Percentiles rank a stretch among this genome's conserved stretches.
Evolutionary conservation across 1,140 invertebrate species (phyloP).

Genomic region (Zaprionus africanus): DNA sequence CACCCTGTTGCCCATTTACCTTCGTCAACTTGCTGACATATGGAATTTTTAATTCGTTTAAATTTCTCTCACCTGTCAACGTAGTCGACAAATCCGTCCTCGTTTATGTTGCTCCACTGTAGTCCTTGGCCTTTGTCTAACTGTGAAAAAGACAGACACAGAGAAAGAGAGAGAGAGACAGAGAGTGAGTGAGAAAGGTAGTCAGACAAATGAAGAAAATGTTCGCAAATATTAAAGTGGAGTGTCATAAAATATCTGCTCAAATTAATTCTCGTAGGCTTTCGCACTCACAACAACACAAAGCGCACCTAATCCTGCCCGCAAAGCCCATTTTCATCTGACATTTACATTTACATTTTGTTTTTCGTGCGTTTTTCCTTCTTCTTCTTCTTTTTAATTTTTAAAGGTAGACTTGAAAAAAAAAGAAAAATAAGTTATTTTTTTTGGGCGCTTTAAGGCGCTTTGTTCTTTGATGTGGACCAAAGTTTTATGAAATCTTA

Average conservation of each 20-base stretch:
- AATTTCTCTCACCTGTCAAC: constrained; percentile 90
- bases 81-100: constrained; percentile 96
- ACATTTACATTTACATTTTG: constrained; percentile 25
- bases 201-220: constrained; percentile 53
- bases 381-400: constrained; percentile 1
- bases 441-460: background rate
- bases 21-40: constrained; percentile 81
- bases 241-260: constrained; percentile 81
- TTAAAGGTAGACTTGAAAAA: constrained; percentile 6
- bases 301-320: constrained; percentile 48
- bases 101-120: constrained; percentile 92
- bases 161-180: background rate
- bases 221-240: constrained; percentile 77
- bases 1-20: constrained; percentile 55
- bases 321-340: constrained; percentile 31
- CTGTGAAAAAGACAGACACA: constrained; percentile 46
- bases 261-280: constrained; percentile 74
- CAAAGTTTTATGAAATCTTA: background rate
- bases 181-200: background rate
- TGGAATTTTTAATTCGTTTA: constrained; percentile 84
- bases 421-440: background rate
- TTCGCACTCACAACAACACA: constrained; percentile 45
- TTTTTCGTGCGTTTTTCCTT: constrained; percentile 6
- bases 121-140: constrained; percentile 87
- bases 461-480: constrained; percentile 6